Evolutionary conservation across 2,113 vertebrate genomes (phyloP).

Genomic region (Heliornis fulica): DNA sequence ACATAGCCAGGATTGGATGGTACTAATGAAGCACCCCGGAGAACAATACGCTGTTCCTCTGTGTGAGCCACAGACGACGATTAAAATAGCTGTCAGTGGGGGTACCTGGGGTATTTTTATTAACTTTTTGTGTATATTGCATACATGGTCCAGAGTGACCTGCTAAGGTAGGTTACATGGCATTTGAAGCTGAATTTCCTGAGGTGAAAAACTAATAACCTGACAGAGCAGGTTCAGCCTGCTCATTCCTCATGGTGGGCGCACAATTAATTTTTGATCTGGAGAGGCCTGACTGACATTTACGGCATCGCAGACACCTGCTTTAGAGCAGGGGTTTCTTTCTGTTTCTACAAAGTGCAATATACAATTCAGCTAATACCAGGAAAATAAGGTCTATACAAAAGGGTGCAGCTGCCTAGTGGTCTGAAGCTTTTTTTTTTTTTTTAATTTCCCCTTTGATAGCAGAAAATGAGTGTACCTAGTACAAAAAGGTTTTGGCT

Average conservation of each 20-base stretch:
- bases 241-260: background rate
- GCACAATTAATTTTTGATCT: slow-evolving; percentile 16
- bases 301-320: background rate
- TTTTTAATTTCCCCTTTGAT: background rate
- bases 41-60: background rate
- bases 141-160: background rate
- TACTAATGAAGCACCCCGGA: slow-evolving; percentile 13
- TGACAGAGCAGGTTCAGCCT: background rate
- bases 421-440: background rate
- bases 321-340: background rate
- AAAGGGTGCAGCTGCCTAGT: slow-evolving; percentile 3
- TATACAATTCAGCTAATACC: background rate
- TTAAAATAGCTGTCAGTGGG: slow-evolving; percentile 22
- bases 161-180: background rate
- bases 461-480: background rate
- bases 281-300: background rate
- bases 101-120: background rate
- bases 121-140: background rate
- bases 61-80: background rate
- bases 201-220: slow-evolving; percentile 23
- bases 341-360: background rate
- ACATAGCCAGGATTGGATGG: background rate
- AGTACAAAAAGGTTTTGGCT: background rate
- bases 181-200: slow-evolving; percentile 16
- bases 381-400: background rate